phyloP scores from a whole-genome alignment of 2,113 vertebrate species.

The Clupea harengus region DNA sequence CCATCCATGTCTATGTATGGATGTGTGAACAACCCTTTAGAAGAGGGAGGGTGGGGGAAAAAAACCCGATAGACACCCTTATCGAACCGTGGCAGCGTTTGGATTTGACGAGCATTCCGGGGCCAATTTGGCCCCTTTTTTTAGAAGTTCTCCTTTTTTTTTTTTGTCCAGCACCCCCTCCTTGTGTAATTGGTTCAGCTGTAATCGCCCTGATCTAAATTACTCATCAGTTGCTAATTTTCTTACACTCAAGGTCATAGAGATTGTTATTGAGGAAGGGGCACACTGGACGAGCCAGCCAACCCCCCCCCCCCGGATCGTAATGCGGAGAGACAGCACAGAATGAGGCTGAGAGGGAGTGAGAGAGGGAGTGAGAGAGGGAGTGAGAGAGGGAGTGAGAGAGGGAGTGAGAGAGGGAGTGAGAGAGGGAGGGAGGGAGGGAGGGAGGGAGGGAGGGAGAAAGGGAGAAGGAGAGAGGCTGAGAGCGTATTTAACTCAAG shows the following conservation, averaged over 20 bases:
- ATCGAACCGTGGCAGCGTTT: background rate
- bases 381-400: background rate
- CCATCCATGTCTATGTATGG: background rate
- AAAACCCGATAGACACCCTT: background rate
- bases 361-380: background rate
- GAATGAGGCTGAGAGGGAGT: background rate
- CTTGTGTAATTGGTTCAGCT: background rate
- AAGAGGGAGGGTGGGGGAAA: background rate
- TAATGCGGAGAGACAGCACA: conserved; percentile 40
- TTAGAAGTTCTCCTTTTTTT: background rate
- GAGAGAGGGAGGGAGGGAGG: background rate
- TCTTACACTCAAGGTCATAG: conserved; percentile 41
- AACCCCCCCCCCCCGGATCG: background rate
- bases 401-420: background rate
- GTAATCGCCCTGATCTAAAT: conserved; percentile 36
- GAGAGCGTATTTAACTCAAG: conserved; percentile 23
- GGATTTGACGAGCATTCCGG: background rate
- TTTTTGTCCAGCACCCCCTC: background rate
- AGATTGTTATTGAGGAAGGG: conserved; percentile 28
- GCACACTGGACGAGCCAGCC: background rate
- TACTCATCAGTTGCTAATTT: conserved; percentile 39
- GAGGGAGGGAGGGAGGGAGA: background rate
- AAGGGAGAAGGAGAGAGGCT: background rate
- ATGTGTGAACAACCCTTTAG: background rate
- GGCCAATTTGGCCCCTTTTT: background rate